phyloP scores from a whole-genome alignment of 2,888 invertebrate species.

The Lathronympha strigana region DNA sequence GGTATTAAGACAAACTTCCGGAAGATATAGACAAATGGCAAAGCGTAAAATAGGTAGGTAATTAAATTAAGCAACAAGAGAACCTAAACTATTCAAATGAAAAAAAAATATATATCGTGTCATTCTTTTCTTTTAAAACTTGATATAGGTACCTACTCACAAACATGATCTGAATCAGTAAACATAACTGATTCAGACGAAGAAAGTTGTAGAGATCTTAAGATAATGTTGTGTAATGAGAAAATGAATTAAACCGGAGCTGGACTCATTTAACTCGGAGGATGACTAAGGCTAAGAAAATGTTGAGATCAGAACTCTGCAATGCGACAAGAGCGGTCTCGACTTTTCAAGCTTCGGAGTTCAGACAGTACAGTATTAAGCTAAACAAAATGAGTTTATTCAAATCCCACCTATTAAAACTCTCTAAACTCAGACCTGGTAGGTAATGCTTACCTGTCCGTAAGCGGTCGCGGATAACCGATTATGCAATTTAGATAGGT shows the following conservation, averaged over 20 bases:
- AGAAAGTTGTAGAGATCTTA: slow-evolving; percentile 1
- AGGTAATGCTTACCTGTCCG: no score
- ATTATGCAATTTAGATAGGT: no score
- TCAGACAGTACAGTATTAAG: background rate
- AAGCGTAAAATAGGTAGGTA: background rate
- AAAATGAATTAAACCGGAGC: slow-evolving; percentile 19
- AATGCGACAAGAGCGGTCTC: background rate
- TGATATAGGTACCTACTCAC: background rate
- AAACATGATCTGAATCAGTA: background rate
- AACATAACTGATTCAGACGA: no score
- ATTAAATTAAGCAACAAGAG: no score
- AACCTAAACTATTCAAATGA: no score
- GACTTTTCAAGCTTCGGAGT: background rate
- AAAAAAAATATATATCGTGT: no score
- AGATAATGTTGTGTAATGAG: slow-evolving; percentile 20
- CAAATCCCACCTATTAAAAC: no score
- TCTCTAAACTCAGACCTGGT: no score
- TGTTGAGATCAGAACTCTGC: background rate
- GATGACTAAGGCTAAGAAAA: background rate
- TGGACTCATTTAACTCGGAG: background rate
- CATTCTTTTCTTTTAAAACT: background rate
- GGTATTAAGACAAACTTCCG: background rate
- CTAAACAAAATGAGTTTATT: no score
- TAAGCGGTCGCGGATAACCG: no score
- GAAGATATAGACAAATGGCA: background rate